Percentiles rank a stretch among this genome's conserved stretches.
These are phyloP conservation scores for Alcedo atthis DNA, from an alignment of 2,797 vertebrate species.

Conservation along the genomic window DNA sequence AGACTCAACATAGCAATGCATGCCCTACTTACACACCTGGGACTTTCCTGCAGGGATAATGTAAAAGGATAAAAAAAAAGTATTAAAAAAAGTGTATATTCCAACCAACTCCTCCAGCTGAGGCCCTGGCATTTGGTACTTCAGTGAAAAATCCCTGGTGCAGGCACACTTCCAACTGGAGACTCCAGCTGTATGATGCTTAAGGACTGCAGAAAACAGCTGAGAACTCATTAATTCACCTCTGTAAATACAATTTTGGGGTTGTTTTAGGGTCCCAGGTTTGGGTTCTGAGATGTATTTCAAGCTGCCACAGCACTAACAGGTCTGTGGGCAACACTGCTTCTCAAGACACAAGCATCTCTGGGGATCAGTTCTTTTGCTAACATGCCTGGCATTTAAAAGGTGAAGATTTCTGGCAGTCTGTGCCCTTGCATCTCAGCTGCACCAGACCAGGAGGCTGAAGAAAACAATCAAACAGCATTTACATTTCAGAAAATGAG, in stretches of 20 bases:
- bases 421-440: background rate
- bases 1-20: background rate
- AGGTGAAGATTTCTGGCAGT: background rate
- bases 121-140: background rate
- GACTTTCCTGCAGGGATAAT: background rate
- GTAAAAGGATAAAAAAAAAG: background rate
- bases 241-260: background rate
- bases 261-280: background rate
- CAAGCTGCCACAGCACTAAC: background rate
- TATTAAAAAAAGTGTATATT: background rate
- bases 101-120: background rate
- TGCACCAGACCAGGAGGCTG: background rate
- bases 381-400: background rate
- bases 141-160: background rate
- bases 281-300: background rate
- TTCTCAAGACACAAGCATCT: background rate
- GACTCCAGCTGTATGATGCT: background rate
- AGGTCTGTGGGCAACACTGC: background rate
- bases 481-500: background rate
- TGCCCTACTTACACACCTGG: background rate
- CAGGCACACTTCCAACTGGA: conserved; percentile 5
- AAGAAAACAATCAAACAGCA: background rate
- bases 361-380: background rate
- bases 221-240: background rate
- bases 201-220: background rate